Base-by-base conservation (phyloP, 2,113 vertebrate species). In the Pluvianellus socialis region DNA sequence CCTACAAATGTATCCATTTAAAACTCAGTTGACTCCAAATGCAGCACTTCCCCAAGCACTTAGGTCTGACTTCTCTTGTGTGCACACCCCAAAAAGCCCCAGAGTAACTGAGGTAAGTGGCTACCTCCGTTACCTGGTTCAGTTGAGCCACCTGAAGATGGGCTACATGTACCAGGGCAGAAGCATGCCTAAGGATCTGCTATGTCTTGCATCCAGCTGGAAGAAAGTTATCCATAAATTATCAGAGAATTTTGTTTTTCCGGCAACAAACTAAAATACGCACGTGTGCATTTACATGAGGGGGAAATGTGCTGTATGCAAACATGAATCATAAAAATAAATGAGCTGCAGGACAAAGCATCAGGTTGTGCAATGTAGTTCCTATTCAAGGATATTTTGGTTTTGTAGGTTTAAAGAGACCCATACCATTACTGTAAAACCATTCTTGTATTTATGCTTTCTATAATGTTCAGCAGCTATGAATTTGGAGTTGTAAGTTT, bases 401-500 rank as follows among this genome's bases (percentile, higher is more conserved):
- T 13, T 92, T 90, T 86, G 52, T 14, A 90, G 16, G 18, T 90
- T 91, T 86, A 70, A 72, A 67, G 8, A 79, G 26, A 88, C 24
- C 8, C 76, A 84, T 30, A 71, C 12, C 40, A 53, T 86, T 96
- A 71, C 26, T 84, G 55, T 76, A 96, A 94, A 68, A 82, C 35
- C 27, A 62, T 91, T 91, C 12, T 71, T 74, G n/a, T 86, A 94
- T 90, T 95, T 92, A 96, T 77, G 89, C 86, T 97, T 92, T 95
- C 72, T 94, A 42, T 86, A 96, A 97, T 28, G 38, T 79, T 90
- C 67, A 96, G 71, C 49, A 90, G 90, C 71, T 94, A 81, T 40
- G 93, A 97, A 95, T 96, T 68, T 92, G 92, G 92, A 97, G 79
- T 96, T 96, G 38, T 55, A 97, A 97, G 98, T 98, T 98, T 98